Base-by-base conservation (phyloP, 35 echinoderm and acorn worm genomes). In the Patiria miniata region DNA sequence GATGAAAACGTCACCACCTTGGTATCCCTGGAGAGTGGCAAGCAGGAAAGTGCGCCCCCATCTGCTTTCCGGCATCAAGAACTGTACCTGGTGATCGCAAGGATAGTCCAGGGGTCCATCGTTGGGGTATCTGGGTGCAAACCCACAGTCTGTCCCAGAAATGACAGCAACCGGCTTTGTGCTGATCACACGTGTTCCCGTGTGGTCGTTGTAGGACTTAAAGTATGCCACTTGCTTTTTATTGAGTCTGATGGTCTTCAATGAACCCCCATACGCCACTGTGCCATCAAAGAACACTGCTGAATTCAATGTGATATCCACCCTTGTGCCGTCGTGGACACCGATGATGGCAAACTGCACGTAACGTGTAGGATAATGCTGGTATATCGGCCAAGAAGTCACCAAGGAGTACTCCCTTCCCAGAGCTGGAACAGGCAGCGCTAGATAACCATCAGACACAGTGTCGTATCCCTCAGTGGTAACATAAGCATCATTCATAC, bases 81-180 rank as follows among this genome's bases (percentile, higher is more conserved):
- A 76, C 47, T 87, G 65, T 5, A 87, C 61, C 32, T 78, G 69
- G 38, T 87, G 85, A 33, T 58, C 85, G 37, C 85, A 87, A 36
- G 50, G 68, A 38, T 21, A 23, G 10, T n/a, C 39, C 18, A 18
- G 34, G 26, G 28, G 29, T 17, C 40, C 65, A 2, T 77, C 26
- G 2, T 78, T 18, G 39, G 73, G 19, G 4, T 37, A 47, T 19
- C 38, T 77, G 16, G 21, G 30, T 21, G 85, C 30, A 51, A 39
- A 42, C 0, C 85, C 85, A 52, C 85, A 87, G 12, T 39, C 29
- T 15, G 61, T 36, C 39, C 85, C 85, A 15, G 85, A 87, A 12
- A 87, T 28, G 19, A 87, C 68, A 47, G 85, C 69, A 30, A 87
- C 57, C 0, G 85, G 85, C 32, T 77, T 52, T 52, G 60, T 87